Evolutionary conservation across 2,888 invertebrate species (phyloP).

Genomic region (Linnaemya vulpina): DNA sequence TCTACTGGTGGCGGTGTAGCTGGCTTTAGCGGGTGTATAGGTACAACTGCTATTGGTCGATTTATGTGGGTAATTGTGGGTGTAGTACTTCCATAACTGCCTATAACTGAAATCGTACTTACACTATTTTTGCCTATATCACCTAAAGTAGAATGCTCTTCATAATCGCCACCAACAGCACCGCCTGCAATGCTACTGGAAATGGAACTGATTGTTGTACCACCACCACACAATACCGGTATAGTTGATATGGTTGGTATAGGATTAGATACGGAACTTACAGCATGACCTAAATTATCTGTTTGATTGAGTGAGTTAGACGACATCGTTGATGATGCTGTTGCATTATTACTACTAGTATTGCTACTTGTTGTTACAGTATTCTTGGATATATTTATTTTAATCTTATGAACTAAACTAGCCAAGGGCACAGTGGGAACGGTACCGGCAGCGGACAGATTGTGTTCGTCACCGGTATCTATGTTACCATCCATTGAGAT

Average conservation of each 20-base stretch:
- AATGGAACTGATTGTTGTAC: slow-evolving; percentile 73
- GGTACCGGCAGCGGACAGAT: slow-evolving; percentile 81
- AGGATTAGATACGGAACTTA: slow-evolving; percentile 57
- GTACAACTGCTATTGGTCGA: slow-evolving; percentile 51
- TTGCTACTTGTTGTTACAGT: slow-evolving; percentile 83
- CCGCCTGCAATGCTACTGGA: slow-evolving; percentile 62
- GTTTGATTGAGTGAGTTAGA: slow-evolving; percentile 70
- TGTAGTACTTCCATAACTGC: slow-evolving; percentile 76
- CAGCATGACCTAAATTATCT: slow-evolving; percentile 66
- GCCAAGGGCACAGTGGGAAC: slow-evolving; percentile 81
- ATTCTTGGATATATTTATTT: slow-evolving; percentile 92
- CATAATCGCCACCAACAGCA: slow-evolving; percentile 48
- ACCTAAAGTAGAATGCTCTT: slow-evolving; percentile 40
- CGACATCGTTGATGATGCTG: slow-evolving; percentile 66
- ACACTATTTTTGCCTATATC: slow-evolving; percentile 72
- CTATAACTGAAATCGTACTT: slow-evolving; percentile 81
- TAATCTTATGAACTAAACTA: slow-evolving; percentile 86
- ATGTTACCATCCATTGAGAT: slow-evolving; percentile 90
- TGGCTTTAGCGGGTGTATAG: slow-evolving; percentile 52
- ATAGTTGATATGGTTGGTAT: slow-evolving; percentile 81
- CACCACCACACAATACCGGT: slow-evolving; percentile 82
- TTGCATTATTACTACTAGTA: slow-evolving; percentile 76
- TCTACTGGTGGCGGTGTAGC: slow-evolving; percentile 71
- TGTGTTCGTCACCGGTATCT: slow-evolving; percentile 85
- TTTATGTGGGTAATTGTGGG: slow-evolving; percentile 65